Evolutionary conservation across 2,888 invertebrate genomes (phyloP), one percentile per base, ranked within the genome.

Genomic region (Catocala sponsa): DNA sequence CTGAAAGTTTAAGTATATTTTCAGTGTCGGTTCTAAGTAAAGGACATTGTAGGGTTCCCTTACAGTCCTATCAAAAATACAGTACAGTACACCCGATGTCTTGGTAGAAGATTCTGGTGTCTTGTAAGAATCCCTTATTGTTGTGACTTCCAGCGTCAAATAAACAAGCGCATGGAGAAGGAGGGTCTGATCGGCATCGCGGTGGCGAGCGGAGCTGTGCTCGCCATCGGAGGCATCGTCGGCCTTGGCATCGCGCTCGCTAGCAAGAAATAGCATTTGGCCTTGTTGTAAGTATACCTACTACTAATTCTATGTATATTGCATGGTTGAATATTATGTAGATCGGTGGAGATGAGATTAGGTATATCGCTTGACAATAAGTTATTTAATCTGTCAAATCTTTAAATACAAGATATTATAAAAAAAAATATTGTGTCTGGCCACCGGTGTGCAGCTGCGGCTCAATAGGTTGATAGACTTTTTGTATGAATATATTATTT

Each of bases 171-270:
- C 85, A 97, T 98, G 97, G 98, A 98, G 86, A 98, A 97, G 92
- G 99, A 99, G 86, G 98, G 98, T 11, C 91, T 98, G 59, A 95
- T 97, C 73, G 99, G 98, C 51, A 98, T 98, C 90, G 98, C 98
- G 32, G 96, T 98, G 64, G 98, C 98, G 55, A 97, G 98, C 71
- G 98, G 98, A 72, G 97, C 97, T n/a, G 97, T 98, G 62, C 91
- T 99, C 47, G 98, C 97, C 9, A 88, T 98, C 55, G 98, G 98
- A 55, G 97, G 97, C 59, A 95, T 98, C 55, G 96, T 98, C 25
- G 98, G 98, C 46, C 95, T 98, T 25, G 98, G 98, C 64, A 95
- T 98, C 74, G 98, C 98, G 55, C 94, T 98, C 78, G 95, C 96
- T 88, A 95, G 92, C 90, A 95, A 81, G 84, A 96, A 94, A 91